phyloP scores from a whole-genome alignment of 2,113 vertebrate species.

The Neofelis nebulosa region DNA sequence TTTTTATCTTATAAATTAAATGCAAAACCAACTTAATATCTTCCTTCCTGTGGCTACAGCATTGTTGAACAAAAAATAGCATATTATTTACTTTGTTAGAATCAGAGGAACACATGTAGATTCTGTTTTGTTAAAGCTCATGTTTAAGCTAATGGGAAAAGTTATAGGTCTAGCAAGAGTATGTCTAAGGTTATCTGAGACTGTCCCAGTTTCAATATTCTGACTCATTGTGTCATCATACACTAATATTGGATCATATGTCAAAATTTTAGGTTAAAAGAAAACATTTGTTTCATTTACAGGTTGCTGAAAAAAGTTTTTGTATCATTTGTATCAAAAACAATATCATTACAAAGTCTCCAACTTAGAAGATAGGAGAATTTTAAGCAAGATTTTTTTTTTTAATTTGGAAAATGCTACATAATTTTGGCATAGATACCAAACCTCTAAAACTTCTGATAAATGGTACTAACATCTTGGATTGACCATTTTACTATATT shows the following conservation, averaged over 20 bases:
- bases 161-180: neutral
- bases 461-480: neutral
- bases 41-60: neutral
- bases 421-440: neutral
- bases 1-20: slow-evolving; percentile 42
- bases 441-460: neutral
- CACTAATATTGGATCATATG: neutral
- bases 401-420: slow-evolving; percentile 52
- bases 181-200: neutral
- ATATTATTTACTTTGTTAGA: slow-evolving; percentile 25
- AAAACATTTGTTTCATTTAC: neutral
- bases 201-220: neutral
- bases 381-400: slow-evolving; percentile 11
- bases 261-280: slow-evolving; percentile 22
- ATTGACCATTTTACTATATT: slow-evolving; percentile 16
- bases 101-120: neutral
- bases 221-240: neutral
- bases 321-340: neutral
- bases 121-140: neutral
- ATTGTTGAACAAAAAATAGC: slow-evolving; percentile 4
- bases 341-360: neutral
- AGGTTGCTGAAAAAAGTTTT: neutral
- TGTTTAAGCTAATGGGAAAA: slow-evolving; percentile 20
- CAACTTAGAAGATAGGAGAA: neutral
- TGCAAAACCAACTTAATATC: neutral